These are phyloP conservation scores for Tupaia chinensis DNA, from an alignment of 2,113 vertebrate genomes.

Conservation along the genomic window DNA sequence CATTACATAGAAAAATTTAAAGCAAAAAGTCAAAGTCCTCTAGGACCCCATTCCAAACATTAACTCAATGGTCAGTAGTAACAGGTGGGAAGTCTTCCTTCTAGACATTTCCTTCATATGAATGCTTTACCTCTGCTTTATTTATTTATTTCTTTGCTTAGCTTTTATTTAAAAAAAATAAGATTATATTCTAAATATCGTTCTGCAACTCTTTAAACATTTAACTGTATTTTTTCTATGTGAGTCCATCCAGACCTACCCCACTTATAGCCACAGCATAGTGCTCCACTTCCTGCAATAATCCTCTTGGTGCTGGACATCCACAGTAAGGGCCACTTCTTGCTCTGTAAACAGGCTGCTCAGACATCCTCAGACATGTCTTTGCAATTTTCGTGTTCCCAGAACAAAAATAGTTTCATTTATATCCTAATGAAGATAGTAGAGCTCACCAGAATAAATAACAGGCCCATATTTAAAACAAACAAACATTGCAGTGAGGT, in stretches of 20 bases:
- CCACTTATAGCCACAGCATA: background rate
- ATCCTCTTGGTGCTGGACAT: no score
- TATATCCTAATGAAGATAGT: background rate
- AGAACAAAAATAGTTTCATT: background rate
- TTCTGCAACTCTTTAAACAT: background rate
- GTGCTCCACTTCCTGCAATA: background rate
- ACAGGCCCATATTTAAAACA: background rate
- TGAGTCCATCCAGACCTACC: background rate
- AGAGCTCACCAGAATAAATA: background rate
- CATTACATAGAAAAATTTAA: constrained; percentile 7
- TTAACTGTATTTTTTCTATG: background rate
- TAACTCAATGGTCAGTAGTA: background rate
- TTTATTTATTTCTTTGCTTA: background rate
- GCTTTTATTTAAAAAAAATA: background rate
- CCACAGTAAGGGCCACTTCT: background rate
- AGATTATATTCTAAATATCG: background rate
- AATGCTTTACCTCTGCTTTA: background rate
- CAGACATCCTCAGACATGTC: background rate
- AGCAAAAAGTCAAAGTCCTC: background rate
- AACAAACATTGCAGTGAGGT: background rate
- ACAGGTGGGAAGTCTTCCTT: background rate
- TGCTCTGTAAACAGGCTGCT: background rate
- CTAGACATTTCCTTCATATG: background rate
- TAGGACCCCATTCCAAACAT: background rate
- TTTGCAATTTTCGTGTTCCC: background rate